Percentiles rank a stretch among this genome's conserved stretches.
phyloP scores from a whole-genome alignment of 2,797 vertebrate species.

The Odontamblyopus rebecca region DNA sequence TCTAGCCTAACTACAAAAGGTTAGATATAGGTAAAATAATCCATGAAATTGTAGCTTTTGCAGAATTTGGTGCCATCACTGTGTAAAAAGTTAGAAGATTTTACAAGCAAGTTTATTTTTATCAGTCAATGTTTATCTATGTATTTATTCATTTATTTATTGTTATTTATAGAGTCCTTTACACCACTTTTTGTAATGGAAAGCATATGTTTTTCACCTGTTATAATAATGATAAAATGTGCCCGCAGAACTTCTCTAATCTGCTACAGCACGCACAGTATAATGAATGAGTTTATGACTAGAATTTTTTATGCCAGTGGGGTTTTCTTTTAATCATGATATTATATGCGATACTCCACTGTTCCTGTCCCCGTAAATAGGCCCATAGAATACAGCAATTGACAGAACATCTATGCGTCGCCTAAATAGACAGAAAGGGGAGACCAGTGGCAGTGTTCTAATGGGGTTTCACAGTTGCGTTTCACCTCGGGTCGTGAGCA shows the following conservation, averaged over 20 bases:
- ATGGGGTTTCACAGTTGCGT: conserved; percentile 66
- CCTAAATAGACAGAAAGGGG: conserved; percentile 39
- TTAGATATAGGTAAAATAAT: too few species aligned
- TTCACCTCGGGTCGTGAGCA: conserved; percentile 72
- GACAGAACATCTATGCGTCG: conserved; percentile 6
- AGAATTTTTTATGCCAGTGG: background rate
- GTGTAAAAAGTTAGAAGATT: background rate
- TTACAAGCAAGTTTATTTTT: background rate
- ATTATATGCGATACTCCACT: conserved; percentile 10
- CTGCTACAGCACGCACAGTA: background rate
- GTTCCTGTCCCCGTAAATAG: conserved; percentile 7
- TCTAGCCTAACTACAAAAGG: too few species aligned
- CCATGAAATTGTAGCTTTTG: too few species aligned
- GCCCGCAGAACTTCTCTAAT: background rate
- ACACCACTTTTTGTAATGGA: background rate
- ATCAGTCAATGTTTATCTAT: background rate
- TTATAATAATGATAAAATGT: background rate
- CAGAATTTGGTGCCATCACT: background rate
- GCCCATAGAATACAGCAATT: conserved; percentile 26
- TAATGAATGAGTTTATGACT: background rate
- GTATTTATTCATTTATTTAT: too few species aligned
- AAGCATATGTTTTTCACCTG: background rate
- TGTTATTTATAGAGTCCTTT: too few species aligned
- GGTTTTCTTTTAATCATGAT: conserved; percentile 4
- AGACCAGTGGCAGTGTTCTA: conserved; percentile 58